These are phyloP conservation scores for Furcula furcula DNA, from an alignment of 2,888 invertebrate species.

Conservation along the genomic window DNA sequence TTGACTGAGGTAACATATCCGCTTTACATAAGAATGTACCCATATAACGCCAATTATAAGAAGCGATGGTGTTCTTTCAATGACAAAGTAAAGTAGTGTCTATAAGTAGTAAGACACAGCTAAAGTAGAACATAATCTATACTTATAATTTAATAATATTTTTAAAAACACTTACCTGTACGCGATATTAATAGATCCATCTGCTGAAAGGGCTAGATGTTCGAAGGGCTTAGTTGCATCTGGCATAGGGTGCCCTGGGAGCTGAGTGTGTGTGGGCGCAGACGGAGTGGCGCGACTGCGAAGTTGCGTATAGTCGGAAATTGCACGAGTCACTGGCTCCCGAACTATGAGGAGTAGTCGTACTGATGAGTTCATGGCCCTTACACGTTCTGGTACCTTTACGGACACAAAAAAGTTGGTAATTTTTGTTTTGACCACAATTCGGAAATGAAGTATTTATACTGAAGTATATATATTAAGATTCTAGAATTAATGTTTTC, in stretches of 20 bases:
- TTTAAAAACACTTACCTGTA: conserved; percentile 84
- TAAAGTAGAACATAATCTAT: no score
- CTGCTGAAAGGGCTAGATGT: conserved; percentile 89
- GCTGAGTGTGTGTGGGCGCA: conserved; percentile 76
- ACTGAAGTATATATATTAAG: no score
- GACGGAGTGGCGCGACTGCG: conserved; percentile 91
- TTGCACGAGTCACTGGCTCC: conserved; percentile 96
- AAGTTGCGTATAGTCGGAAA: conserved; percentile 98
- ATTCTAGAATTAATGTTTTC: no score
- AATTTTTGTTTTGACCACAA: no score
- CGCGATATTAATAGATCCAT: conserved; percentile 91
- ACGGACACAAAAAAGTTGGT: conserved; percentile 8
- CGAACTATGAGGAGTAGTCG: conserved; percentile 96
- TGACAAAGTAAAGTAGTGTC: no score
- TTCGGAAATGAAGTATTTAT: no score
- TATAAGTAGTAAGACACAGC: no score
- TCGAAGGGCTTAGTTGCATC: conserved; percentile 86
- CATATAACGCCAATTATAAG: no score
- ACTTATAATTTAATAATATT: no score
- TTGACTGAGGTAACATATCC: no score
- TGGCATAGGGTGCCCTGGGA: conserved; percentile 55
- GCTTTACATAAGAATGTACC: no score
- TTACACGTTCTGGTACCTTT: conserved; percentile 95
- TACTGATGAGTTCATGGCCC: conserved; percentile 96
- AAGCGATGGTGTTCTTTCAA: no score